These are phyloP conservation scores for Pissodes strobi DNA, from an alignment of 1,140 invertebrate species.

Conservation along the genomic window DNA sequence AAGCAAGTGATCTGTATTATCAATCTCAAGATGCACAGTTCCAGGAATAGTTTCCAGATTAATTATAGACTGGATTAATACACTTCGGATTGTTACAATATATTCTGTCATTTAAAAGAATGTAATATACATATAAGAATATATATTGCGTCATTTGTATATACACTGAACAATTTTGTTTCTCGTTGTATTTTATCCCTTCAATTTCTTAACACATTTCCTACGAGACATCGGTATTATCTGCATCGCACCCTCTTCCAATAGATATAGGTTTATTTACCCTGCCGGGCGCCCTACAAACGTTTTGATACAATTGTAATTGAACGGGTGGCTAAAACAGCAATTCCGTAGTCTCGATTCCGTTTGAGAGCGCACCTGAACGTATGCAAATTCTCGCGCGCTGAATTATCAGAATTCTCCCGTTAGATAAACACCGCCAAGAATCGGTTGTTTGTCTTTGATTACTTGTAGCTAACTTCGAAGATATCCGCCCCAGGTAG, in stretches of 20 bases:
- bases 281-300: slow-evolving; percentile 3
- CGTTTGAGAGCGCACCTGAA: slow-evolving; percentile 25
- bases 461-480: slow-evolving; percentile 33
- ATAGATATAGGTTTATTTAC: slow-evolving; percentile 28
- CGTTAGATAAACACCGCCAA: slow-evolving; percentile 24
- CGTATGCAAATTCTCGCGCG: slow-evolving; percentile 30
- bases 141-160: too few relatives aligned
- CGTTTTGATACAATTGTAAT: slow-evolving; percentile 37
- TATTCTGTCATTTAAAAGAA: too few relatives aligned
- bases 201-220: too few relatives aligned
- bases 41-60: too few relatives aligned
- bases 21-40: too few relatives aligned
- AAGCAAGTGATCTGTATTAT: too few relatives aligned
- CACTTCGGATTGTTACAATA: too few relatives aligned
- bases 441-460: slow-evolving; percentile 37
- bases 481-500: slow-evolving; percentile 13
- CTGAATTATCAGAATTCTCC: slow-evolving; percentile 32
- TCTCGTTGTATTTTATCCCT: too few relatives aligned
- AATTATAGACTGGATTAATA: too few relatives aligned
- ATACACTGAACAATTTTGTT: too few relatives aligned
- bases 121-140: too few relatives aligned
- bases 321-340: slow-evolving; percentile 36
- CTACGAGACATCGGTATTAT: too few relatives aligned
- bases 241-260: slow-evolving; percentile 4
- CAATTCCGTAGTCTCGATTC: slow-evolving; percentile 34